Evolutionary conservation across 1,140 invertebrate species (phyloP), one percentile per base, ranked within the genome.

Genomic region (Camponotus floridanus): DNA sequence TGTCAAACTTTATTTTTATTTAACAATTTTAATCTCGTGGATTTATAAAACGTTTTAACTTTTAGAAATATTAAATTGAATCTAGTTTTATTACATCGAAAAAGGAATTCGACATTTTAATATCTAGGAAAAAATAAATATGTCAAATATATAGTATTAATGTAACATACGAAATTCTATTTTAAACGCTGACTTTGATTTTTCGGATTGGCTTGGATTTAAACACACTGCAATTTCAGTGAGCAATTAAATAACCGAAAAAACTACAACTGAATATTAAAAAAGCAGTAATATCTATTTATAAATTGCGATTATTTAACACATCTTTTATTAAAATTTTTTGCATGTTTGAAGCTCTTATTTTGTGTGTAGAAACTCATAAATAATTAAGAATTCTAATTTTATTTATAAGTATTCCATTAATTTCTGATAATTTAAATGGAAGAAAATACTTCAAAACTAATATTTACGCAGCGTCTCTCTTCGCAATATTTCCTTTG

Each of bases 261-360:
- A 65, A 45, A n/a, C n/a, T 36, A 0, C 33, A 26, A 26, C 26
- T 62, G 11, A 13, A n/a, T 18, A 21, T 78, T 65, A 33, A 33
- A 3, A 15, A 36, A 36, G 0, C 9, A 62, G 18, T 39, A 39
- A 76, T 15, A 76, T 65, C 31, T 33, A 48, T 78, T 78, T 79
- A 15, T 4, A 3, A 15, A 15, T 13, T 18, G 1, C 13, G 9
- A 33, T 36, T 2, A 11, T n/a, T 79, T 7, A 21, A 7, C 2
- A 26, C 15, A 73, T 33, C 21, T 73, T 73, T 73, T 33, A 57
- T 36, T 55, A 59, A 2, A 59, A 0, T 81, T 42, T 51, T 71
- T 13, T 45, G 42, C 13, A 45, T 45, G 3, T 45, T 9, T 13
- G 1, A 2, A 45, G 11, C 42, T 45, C 4, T 48, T 0, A 48